phyloP scores from a whole-genome alignment of 2,888 invertebrate genomes.

The Carabus problematicus region DNA sequence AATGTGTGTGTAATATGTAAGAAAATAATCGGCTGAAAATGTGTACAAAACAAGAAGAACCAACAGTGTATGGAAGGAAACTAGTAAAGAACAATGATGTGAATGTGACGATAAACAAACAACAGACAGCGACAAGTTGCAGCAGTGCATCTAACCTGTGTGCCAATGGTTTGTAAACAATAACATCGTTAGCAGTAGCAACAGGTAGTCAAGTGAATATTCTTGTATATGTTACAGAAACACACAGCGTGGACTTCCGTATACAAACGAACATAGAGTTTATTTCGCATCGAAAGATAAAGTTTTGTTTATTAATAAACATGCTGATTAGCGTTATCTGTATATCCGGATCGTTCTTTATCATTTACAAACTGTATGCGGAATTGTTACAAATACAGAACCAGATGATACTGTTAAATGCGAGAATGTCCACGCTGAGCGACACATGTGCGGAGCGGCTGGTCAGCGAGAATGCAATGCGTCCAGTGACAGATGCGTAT shows the following conservation, averaged over 20 bases:
- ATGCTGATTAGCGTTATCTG: constrained; percentile 24
- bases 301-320: constrained; percentile 35
- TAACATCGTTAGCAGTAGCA: background rate
- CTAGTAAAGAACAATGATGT: constrained; percentile 21
- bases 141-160: constrained; percentile 21
- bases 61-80: constrained; percentile 15
- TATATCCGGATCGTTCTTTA: constrained; percentile 16
- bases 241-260: constrained; percentile 28
- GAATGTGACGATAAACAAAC: constrained; percentile 27
- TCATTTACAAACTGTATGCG: constrained; percentile 27
- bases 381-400: constrained; percentile 25
- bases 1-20: background rate
- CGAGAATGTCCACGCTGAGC: constrained; percentile 11
- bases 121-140: constrained; percentile 6
- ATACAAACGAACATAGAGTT: constrained; percentile 33
- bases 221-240: constrained; percentile 18
- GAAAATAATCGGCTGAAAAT: background rate
- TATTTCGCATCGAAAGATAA: constrained; percentile 29
- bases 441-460: constrained; percentile 6
- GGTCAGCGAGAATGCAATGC: background rate
- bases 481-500: background rate
- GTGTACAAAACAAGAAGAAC: constrained; percentile 33
- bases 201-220: background rate
- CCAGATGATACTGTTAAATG: constrained; percentile 21
- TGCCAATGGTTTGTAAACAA: constrained; percentile 33